These are phyloP conservation scores for Meandrina meandrites DNA, from an alignment of 92 coral and sea anemone species.

Conservation along the genomic window DNA sequence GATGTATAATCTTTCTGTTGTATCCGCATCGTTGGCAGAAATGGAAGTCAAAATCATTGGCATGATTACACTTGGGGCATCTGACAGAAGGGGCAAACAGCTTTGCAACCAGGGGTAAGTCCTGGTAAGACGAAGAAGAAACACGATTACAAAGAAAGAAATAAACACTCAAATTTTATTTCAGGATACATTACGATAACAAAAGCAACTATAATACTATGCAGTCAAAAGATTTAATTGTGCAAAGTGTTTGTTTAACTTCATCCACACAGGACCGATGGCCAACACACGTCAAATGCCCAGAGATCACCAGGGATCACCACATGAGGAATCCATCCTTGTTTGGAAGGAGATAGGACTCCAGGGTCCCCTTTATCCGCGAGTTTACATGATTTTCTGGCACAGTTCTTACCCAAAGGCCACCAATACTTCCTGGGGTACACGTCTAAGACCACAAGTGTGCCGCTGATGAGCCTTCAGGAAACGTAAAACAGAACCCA, in stretches of 20 bases:
- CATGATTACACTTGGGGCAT: conserved; percentile 48
- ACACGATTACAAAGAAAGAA: neutral
- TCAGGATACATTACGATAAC: neutral
- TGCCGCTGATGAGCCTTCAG: conserved; percentile 17
- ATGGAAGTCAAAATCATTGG: conserved; percentile 35
- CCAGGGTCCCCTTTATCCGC: conserved; percentile 19
- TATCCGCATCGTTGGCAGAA: conserved; percentile 56
- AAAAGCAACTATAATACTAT: no score
- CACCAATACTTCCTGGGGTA: conserved; percentile 64
- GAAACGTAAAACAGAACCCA: conserved; percentile 63
- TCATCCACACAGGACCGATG: no score
- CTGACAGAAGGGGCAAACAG: conserved; percentile 29
- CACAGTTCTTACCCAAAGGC: conserved; percentile 10
- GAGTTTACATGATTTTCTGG: neutral
- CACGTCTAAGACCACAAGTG: conserved; percentile 42
- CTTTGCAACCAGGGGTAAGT: conserved; percentile 18
- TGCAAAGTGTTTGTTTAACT: no score
- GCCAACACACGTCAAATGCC: conserved; percentile 26
- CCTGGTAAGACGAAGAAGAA: neutral
- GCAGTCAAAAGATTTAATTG: no score
- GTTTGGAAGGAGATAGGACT: conserved; percentile 26
- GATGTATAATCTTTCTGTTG: neutral
- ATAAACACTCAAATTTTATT: no score
- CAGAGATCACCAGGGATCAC: conserved; percentile 39
- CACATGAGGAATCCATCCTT: conserved; percentile 32